phyloP scores from a whole-genome alignment of 2,113 vertebrate species.

The Gavia stellata region DNA sequence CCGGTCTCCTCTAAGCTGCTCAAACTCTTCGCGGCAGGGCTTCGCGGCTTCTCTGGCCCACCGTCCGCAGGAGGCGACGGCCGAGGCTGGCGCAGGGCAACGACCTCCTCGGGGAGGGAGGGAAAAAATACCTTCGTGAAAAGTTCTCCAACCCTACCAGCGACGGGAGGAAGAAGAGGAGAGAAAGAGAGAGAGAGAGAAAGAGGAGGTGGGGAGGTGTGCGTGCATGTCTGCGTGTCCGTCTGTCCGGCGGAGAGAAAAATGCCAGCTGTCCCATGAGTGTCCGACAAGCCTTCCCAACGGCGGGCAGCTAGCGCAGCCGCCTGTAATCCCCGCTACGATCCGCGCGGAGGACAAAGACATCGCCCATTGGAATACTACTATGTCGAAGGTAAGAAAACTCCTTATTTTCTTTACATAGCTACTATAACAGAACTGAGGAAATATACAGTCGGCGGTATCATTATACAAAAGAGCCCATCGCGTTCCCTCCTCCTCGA shows the following conservation, averaged over 20 bases:
- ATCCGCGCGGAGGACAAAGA: not conserved
- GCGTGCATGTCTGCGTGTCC: not conserved
- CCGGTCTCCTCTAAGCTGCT: not conserved
- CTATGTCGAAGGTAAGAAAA: not conserved
- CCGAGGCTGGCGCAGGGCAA: not conserved
- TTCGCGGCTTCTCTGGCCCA: not conserved
- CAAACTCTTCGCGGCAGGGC: not conserved
- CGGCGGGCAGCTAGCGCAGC: not conserved
- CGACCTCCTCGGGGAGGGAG: not conserved
- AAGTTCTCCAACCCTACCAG: constrained; percentile 23
- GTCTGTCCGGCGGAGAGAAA: not conserved
- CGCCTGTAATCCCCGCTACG: not conserved
- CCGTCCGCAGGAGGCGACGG: not conserved
- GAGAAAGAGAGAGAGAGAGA: not conserved
- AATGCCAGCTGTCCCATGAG: not conserved
- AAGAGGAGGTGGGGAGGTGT: not conserved
- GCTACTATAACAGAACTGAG: constrained; percentile 3
- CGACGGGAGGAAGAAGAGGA: not conserved
- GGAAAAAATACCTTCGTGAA: not conserved
- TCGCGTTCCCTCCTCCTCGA: not conserved
- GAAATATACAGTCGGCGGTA: constrained; percentile 64
- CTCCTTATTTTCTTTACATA: constrained; percentile 26
- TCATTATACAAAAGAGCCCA: constrained; percentile 24
- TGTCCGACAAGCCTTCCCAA: not conserved
- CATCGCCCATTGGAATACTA: not conserved